A percentile compares a stretch with the other conserved stretches of the same genome.
Conservation (phyloP, 2,888 invertebrate genomes). For the Campopleginae sp. region DNA sequence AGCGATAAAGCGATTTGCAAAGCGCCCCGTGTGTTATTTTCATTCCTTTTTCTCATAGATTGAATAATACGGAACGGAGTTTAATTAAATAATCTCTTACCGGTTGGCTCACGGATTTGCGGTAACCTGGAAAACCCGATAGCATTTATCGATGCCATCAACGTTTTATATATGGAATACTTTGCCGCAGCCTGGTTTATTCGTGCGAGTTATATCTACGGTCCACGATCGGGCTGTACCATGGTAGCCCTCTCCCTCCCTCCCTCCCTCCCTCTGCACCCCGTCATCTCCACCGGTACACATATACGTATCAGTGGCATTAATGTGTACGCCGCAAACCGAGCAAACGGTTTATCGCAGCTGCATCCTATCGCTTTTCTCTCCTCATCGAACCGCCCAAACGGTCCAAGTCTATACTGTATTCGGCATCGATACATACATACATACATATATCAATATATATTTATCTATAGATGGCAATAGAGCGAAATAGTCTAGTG, state of each 20-base stretch:
- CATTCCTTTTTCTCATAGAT: constrained; percentile 49
- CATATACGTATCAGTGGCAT: constrained; percentile 53
- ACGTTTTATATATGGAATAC: constrained; percentile 67
- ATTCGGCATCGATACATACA: constrained; percentile 28
- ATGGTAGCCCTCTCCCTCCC: not conserved
- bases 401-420: constrained; percentile 38
- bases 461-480: constrained; percentile 1
- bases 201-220: constrained; percentile 53
- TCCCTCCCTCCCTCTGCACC: not conserved
- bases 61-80: constrained; percentile 57
- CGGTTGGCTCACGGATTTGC: constrained; percentile 57
- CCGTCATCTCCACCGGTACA: constrained; percentile 8
- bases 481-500: constrained; percentile 37
- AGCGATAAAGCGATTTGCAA: constrained; percentile 21
- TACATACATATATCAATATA: not conserved
- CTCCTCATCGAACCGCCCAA: constrained; percentile 63
- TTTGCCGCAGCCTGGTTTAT: constrained; percentile 63
- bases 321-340: constrained; percentile 69
- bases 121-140: constrained; percentile 62
- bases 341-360: constrained; percentile 73
- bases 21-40: constrained; percentile 37
- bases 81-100: constrained; percentile 63
- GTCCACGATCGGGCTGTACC: constrained; percentile 28
- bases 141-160: constrained; percentile 67
- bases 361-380: constrained; percentile 69